A percentile compares a stretch with the other conserved stretches of the same genome.
These are phyloP conservation scores for Macrotrachela quadricornifera DNA, from an alignment of 1,140 invertebrate genomes.

Conservation along the genomic window DNA sequence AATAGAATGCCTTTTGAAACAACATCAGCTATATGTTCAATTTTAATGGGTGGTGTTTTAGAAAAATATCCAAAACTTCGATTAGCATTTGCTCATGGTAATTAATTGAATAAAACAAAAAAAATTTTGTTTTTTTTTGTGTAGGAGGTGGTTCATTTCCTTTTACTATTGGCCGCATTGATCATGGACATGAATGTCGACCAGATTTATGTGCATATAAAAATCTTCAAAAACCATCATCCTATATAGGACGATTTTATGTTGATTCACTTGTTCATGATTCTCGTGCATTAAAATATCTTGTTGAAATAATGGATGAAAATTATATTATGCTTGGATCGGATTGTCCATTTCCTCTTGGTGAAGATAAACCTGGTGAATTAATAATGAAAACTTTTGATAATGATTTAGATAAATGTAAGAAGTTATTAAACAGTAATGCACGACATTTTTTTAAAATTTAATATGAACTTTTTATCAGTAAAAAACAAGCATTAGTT, in stretches of 20 bases:
- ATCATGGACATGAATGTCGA: slow-evolving; percentile 27
- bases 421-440: no score
- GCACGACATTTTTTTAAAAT: no score
- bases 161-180: slow-evolving; percentile 36
- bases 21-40: slow-evolving; percentile 35
- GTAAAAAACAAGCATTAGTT: no score
- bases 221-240: slow-evolving; percentile 23
- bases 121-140: no score
- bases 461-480: no score
- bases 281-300: slow-evolving; percentile 28
- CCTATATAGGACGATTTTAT: slow-evolving; percentile 36
- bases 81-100: slow-evolving; percentile 36
- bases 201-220: slow-evolving; percentile 39
- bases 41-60: slow-evolving; percentile 40
- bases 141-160: slow-evolving; percentile 38
- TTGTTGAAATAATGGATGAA: slow-evolving; percentile 36
- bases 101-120: no score
- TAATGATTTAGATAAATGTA: no score
- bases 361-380: slow-evolving; percentile 36
- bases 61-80: slow-evolving; percentile 33
- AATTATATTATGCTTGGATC: slow-evolving; percentile 37
- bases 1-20: slow-evolving; percentile 40
- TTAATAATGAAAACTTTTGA: slow-evolving; percentile 18
- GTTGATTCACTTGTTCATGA: slow-evolving; percentile 40
- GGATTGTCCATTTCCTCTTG: slow-evolving; percentile 42